These are phyloP conservation scores for Erebia aethiops DNA, from an alignment of 2,888 invertebrate genomes.

Conservation along the genomic window DNA sequence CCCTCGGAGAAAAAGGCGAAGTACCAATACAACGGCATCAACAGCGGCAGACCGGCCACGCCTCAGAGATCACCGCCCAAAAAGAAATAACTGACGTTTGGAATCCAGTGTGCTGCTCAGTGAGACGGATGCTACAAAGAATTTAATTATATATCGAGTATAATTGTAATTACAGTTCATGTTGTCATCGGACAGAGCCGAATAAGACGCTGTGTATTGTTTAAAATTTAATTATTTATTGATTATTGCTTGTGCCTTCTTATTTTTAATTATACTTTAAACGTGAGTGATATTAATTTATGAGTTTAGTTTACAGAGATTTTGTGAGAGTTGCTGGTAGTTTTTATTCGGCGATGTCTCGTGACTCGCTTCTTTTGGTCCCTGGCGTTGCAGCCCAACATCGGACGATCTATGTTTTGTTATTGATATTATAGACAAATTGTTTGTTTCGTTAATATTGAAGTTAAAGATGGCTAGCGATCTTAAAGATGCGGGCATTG, in stretches of 20 bases:
- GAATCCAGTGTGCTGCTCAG: slow-evolving; percentile 80
- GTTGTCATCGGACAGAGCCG: slow-evolving; percentile 74
- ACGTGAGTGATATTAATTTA: slow-evolving; percentile 80
- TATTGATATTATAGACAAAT: slow-evolving; percentile 49
- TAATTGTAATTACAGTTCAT: slow-evolving; percentile 70
- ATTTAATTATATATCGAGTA: slow-evolving; percentile 78
- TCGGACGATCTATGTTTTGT: slow-evolving; percentile 57
- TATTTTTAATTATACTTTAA: slow-evolving; percentile 75
- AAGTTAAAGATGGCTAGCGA: slow-evolving; percentile 66
- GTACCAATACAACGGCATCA: slow-evolving; percentile 96
- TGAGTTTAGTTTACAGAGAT: slow-evolving; percentile 73
- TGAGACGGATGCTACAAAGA: slow-evolving; percentile 81
- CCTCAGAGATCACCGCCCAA: slow-evolving; percentile 90
- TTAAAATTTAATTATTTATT: slow-evolving; percentile 72
- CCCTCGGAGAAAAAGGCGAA: slow-evolving; percentile 99
- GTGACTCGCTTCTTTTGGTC: slow-evolving; percentile 74
- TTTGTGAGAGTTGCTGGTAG: slow-evolving; percentile 47
- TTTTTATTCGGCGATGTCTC: slow-evolving; percentile 70
- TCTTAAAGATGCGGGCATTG: slow-evolving; percentile 77
- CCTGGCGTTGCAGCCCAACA: slow-evolving; percentile 64
- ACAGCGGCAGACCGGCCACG: slow-evolving; percentile 92
- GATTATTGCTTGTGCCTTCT: slow-evolving; percentile 81
- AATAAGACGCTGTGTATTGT: slow-evolving; percentile 68
- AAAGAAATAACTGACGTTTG: slow-evolving; percentile 86
- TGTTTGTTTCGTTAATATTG: slow-evolving; percentile 65